phyloP scores from a whole-genome alignment of 2,888 invertebrate genomes.

The Polyommatus icarus region DNA sequence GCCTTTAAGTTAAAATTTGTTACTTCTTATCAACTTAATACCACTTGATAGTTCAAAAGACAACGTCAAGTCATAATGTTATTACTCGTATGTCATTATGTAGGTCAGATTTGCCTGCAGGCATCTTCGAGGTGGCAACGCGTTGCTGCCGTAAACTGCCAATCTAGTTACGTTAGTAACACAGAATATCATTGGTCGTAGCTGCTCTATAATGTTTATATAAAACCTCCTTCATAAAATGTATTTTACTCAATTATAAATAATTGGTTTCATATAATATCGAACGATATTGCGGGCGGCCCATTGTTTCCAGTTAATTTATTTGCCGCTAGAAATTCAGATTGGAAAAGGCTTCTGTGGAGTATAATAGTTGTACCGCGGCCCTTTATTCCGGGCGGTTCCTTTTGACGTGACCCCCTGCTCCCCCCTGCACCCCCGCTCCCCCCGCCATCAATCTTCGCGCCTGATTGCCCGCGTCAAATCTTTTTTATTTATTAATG shows the following conservation, averaged over 20 bases:
- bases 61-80: no score
- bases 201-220: not conserved
- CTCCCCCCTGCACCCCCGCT: not conserved
- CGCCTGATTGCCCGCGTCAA: slow-evolving; percentile 29
- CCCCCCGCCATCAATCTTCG: slow-evolving; percentile 24
- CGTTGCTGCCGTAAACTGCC: no score
- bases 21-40: no score
- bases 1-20: no score
- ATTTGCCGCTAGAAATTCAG: slow-evolving; percentile 3
- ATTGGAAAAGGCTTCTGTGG: slow-evolving; percentile 5
- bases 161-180: no score
- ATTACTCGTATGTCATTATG: no score
- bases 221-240: not conserved
- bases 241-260: slow-evolving; percentile 14
- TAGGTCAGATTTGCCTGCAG: no score
- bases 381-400: not conserved
- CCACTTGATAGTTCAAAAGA: no score
- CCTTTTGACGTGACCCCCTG: not conserved
- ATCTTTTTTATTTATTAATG: slow-evolving; percentile 27
- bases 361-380: slow-evolving; percentile 1
- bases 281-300: not conserved
- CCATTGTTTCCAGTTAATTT: slow-evolving; percentile 11
- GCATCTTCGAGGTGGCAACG: no score
- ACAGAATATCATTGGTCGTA: no score
- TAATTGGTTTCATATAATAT: not conserved